A percentile compares a stretch with the other conserved stretches of the same genome.
Conservation (phyloP, 2,797 vertebrate genomes). For the Sebastes jordani region DNA sequence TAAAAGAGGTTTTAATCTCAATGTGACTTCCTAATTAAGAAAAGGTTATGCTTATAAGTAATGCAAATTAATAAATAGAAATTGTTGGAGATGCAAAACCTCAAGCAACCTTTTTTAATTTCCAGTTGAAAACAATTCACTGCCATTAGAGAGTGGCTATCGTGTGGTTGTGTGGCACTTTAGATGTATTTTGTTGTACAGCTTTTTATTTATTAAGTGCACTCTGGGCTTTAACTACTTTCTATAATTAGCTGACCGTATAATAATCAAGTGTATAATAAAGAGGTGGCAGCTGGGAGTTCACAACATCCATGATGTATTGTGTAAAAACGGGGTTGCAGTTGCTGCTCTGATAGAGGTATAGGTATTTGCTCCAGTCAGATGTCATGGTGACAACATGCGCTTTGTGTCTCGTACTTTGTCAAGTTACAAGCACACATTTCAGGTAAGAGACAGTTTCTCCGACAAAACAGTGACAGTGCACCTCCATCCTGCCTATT, state of each 20-base stretch:
- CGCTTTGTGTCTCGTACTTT: background rate
- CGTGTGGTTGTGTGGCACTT: background rate
- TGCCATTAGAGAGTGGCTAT: background rate
- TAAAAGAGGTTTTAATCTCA: too few species aligned
- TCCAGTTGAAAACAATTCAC: background rate
- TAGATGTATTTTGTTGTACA: slow-evolving; percentile 7
- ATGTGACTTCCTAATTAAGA: too few species aligned
- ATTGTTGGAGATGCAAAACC: background rate
- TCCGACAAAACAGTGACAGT: background rate
- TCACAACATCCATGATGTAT: background rate
- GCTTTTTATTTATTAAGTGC: slow-evolving; percentile 7
- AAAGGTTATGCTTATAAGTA: background rate
- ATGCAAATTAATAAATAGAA: background rate
- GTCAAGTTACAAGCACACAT: background rate
- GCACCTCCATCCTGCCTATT: background rate
- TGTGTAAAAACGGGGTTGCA: background rate
- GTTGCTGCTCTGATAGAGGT: background rate
- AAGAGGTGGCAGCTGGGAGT: slow-evolving; percentile 1
- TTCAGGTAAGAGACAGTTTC: background rate
- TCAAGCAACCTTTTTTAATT: background rate
- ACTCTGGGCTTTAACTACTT: slow-evolving; percentile 14
- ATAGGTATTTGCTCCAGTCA: background rate
- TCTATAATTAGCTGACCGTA: slow-evolving; percentile 37
- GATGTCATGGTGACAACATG: background rate
- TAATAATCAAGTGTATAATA: background rate